phyloP scores from a whole-genome alignment of 2,797 vertebrate genomes.

The Betta splendens region DNA sequence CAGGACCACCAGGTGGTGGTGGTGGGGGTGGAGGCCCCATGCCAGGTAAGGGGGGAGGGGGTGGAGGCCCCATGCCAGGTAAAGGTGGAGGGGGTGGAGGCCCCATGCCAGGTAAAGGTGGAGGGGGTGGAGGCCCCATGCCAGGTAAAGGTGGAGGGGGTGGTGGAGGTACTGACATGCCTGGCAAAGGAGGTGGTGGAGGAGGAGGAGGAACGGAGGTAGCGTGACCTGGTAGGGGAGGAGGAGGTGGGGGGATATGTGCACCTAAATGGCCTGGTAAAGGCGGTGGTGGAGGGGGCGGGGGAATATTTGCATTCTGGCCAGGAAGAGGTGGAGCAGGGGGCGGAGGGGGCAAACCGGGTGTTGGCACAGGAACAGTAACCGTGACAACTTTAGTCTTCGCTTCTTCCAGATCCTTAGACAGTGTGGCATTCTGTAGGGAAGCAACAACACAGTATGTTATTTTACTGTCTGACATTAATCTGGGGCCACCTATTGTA shows the following conservation, averaged over 20 bases:
- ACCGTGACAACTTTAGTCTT: constrained; percentile 80
- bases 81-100: constrained; percentile 74
- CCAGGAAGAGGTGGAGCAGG: constrained; percentile 58
- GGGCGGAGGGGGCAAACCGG: constrained; percentile 50
- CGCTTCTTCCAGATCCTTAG: constrained; percentile 85
- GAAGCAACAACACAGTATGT: not conserved
- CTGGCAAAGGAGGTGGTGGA: constrained; percentile 50
- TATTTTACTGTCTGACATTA: not conserved
- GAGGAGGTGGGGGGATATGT: constrained; percentile 33
- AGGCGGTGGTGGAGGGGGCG: constrained; percentile 61
- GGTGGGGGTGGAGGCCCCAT: constrained; percentile 66
- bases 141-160: constrained; percentile 61
- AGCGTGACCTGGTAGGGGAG: constrained; percentile 53
- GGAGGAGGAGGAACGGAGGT: constrained; percentile 43
- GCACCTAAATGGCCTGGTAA: constrained; percentile 44
- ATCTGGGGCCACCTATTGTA: no score
- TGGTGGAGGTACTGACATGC: constrained; percentile 55
- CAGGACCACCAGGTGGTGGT: constrained; percentile 53
- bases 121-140: constrained; percentile 63
- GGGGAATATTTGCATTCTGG: constrained; percentile 44
- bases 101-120: constrained; percentile 52
- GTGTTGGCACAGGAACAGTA: constrained; percentile 69
- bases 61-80: constrained; percentile 68
- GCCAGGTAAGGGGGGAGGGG: constrained; percentile 32
- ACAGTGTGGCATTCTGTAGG: constrained; percentile 81